Evolutionary conservation across 92 coral and sea anemone genomes (phyloP).

Genomic region (Siderastrea radians): DNA sequence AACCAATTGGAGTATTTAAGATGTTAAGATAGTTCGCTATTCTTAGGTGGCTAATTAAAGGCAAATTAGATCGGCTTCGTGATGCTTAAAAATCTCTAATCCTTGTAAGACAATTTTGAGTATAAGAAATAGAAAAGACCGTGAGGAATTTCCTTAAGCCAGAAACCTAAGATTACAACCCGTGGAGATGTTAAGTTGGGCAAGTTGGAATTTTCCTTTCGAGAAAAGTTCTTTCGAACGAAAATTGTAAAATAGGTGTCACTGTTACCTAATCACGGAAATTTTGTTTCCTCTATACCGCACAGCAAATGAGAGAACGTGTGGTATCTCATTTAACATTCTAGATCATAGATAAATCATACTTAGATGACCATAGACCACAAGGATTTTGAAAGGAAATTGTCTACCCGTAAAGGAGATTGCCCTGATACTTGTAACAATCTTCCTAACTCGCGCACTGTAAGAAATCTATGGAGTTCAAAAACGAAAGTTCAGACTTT

Average conservation of each 20-base stretch:
- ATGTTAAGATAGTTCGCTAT: slow-evolving; percentile 16
- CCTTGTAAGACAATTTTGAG: background rate
- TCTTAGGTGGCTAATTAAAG: slow-evolving; percentile 4
- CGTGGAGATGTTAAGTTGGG: background rate
- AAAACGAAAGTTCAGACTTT: background rate
- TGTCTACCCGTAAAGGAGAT: background rate
- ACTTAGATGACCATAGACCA: background rate
- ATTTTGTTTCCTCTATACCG: background rate
- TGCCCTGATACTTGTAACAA: background rate
- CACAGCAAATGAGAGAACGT: background rate
- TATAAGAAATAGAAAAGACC: background rate
- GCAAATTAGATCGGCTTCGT: slow-evolving; percentile 14
- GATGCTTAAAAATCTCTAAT: background rate
- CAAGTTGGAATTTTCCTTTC: background rate
- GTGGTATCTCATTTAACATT: background rate
- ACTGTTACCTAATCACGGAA: background rate
- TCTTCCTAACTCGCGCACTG: background rate
- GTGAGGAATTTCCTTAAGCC: slow-evolving; percentile 28
- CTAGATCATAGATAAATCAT: background rate
- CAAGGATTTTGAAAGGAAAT: background rate
- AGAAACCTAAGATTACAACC: slow-evolving; percentile 44
- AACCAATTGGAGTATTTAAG: slow-evolving; percentile 7
- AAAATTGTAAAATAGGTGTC: background rate
- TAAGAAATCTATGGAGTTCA: background rate
- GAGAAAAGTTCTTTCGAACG: background rate